Evolutionary conservation across 2,797 vertebrate species (phyloP), one percentile per base, ranked within the genome.

Genomic region (Xenopus petersii): DNA sequence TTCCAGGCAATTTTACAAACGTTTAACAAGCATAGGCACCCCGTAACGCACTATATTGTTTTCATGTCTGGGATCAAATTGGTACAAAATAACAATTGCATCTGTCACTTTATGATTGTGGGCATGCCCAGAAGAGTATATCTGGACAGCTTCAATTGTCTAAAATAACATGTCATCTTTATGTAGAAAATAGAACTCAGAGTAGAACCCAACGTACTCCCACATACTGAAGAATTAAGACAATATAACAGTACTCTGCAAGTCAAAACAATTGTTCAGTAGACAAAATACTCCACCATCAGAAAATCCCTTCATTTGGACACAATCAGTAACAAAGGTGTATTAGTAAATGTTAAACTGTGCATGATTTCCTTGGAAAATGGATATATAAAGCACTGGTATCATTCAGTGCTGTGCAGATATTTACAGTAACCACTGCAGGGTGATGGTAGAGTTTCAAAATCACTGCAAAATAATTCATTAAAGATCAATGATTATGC

Each of bases 61-160:
- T 65, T 48, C 66, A 64, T 65, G 76, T 70, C 73, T 42, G 60
- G 64, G 59, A 73, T 74, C 75, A 68, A 78, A 78, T 55, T 64
- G 48, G 42, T 73, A 73, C 64, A 68, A 68, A 77, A 68, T 59
- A 73, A 78, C 75, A 78, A 78, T 78, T 78, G 75, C 21, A 67
- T 69, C 75, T 78, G 75, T 78, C 75, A 78, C 59, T 64, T 58
- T 73, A 54, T 73, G 65, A 58, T 64, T 78, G 63, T 78, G 65
- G 64, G 75, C 49, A 73, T 73, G 70, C 68, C 48, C 49, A 48
- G 64, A 77, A 77, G 65, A 73, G 67, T 73, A 72, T 78, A 73
- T 77, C 68, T 78, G 75, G 70, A 73, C 75, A 78, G 75, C 70
- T 72, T 64, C 65, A 73, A 73, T 73, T 73, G 70, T 73, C 65